These are phyloP conservation scores for Masnerella sp. DNA, from an alignment of 2,888 invertebrate genomes.

Conservation along the genomic window DNA sequence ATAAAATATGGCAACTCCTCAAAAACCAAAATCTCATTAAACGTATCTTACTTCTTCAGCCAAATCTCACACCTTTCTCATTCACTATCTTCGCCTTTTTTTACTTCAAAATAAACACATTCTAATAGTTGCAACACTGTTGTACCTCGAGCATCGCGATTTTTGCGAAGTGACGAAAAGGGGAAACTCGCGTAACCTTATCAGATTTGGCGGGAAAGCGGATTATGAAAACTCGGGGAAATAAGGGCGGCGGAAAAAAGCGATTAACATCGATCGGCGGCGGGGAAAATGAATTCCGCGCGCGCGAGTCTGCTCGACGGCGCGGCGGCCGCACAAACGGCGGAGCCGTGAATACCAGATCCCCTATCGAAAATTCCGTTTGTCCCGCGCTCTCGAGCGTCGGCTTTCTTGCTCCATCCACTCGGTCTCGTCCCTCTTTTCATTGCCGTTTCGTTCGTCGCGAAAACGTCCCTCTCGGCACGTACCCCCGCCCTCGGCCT, in stretches of 20 bases:
- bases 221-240: conserved; percentile 18
- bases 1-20: too few relatives aligned
- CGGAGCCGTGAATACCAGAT: conserved; percentile 70
- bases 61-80: too few relatives aligned
- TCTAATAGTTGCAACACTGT: too few relatives aligned
- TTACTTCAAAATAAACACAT: too few relatives aligned
- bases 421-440: conserved; percentile 34
- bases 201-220: too few relatives aligned
- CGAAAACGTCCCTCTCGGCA: conserved; percentile 37
- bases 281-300: conserved; percentile 35
- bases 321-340: conserved; percentile 63
- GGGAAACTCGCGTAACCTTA: too few relatives aligned
- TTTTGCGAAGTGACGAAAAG: too few relatives aligned
- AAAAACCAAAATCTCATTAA: too few relatives aligned
- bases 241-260: conserved; percentile 12
- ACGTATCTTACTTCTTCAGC: too few relatives aligned
- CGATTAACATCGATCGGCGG: conserved; percentile 43
- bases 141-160: too few relatives aligned
- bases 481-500: conserved; percentile 16
- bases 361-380: conserved; percentile 74
- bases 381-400: conserved; percentile 59
- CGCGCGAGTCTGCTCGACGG: too few relatives aligned
- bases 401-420: conserved; percentile 37
- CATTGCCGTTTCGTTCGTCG: conserved; percentile 22
- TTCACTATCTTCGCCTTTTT: too few relatives aligned